Evolutionary conservation across 2,113 vertebrate genomes (phyloP), one percentile per base, ranked within the genome.

Genomic region (Poecilia latipinna): DNA sequence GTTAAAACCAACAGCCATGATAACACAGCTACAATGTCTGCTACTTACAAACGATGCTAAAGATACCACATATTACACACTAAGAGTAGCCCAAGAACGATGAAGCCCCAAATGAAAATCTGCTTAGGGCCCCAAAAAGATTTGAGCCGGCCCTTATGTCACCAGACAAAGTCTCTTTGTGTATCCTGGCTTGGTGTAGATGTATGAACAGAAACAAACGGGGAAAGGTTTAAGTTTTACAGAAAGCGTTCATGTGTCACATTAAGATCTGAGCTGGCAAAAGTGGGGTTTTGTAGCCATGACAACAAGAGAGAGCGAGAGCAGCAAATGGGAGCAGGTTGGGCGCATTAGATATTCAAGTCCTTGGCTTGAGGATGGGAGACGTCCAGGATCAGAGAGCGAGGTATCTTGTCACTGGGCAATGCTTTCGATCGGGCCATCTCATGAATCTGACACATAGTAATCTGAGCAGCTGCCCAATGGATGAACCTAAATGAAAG

Each of bases 231-330:
- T 29, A 79, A 78, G 77, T 85, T 82, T 82, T 71, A 62, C 29
- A 32, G 74, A 79, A 79, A 75, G 70, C 54, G 42, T 61, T 73
- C n/a, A 31, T 37, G 76, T 85, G 84, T 80, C 48, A 68, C 83
- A 73, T 79, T 82, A 35, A 48, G 68, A 82, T 73, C 61, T 19
- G 35, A 70, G 74, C 74, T 68, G 73, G 62, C n/a, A 54, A 75
- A 67, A 76, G 65, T 1, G 67, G 88, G 68, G 65, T 66, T 85
- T 84, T 80, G 90, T 91, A 90, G 86, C 92, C 89, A 91, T 92
- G 90, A 89, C 88, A 89, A 91, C 89, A 76, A 80, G 88, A 62
- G 6, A 76, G 80, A 88, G 68, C 15, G 7, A 85, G 83, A 74
- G 82, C 82, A 73, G 89, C 75, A 31, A 84, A 87, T 80, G 66